A percentile compares a stretch with the other conserved stretches of the same genome.
Conservation (phyloP, 2,888 invertebrate genomes). For the Unio pictorum region DNA sequence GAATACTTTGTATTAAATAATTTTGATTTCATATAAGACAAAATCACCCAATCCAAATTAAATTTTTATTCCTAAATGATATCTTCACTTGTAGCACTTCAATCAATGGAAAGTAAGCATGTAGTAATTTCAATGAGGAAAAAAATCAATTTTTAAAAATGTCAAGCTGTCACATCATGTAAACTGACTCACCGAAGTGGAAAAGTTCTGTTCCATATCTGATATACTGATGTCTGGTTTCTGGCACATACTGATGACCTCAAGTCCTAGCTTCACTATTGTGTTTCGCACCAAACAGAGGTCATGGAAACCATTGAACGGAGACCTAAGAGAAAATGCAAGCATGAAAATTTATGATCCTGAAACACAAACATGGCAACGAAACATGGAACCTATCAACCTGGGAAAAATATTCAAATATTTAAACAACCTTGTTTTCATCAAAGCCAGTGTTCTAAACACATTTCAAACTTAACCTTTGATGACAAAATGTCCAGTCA, state of each 20-base stretch:
- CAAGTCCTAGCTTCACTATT: conserved; percentile 84
- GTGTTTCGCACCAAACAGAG: conserved; percentile 82
- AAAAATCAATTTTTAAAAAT: background rate
- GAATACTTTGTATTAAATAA: too few relatives aligned
- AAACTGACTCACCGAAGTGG: conserved; percentile 60
- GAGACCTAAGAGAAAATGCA: conserved; percentile 75
- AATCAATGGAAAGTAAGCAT: background rate
- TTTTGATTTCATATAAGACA: too few relatives aligned
- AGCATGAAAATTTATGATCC: too few relatives aligned
- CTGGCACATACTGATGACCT: conserved; percentile 92
- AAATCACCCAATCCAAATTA: too few relatives aligned
- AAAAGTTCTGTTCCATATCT: conserved; percentile 82
- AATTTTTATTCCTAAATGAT: too few relatives aligned
- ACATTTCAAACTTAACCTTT: too few relatives aligned
- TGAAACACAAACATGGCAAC: too few relatives aligned
- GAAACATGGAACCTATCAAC: too few relatives aligned
- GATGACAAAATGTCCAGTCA: too few relatives aligned
- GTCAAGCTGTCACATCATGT: background rate
- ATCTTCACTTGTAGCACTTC: background rate
- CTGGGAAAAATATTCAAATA: too few relatives aligned
- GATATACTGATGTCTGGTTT: conserved; percentile 82
- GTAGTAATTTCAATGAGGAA: background rate
- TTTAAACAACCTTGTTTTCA: background rate
- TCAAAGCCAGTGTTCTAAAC: background rate
- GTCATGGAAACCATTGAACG: conserved; percentile 75